phyloP scores from a whole-genome alignment of 2,797 vertebrate genomes.

The Acomys russatus region DNA sequence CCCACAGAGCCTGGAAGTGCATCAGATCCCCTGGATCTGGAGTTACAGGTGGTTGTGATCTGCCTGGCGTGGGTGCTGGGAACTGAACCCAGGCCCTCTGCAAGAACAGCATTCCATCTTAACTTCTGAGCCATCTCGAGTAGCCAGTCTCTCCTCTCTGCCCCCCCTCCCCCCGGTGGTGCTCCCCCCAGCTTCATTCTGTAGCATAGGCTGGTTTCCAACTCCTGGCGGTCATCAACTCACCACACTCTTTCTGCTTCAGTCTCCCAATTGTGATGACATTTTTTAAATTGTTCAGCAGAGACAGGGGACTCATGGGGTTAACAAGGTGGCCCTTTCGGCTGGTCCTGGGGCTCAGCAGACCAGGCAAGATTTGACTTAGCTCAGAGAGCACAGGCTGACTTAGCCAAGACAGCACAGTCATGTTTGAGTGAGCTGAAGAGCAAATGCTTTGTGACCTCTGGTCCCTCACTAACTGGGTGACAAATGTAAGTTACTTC shows the following conservation, averaged over 20 bases:
- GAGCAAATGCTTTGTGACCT: background rate
- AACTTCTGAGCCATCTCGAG: background rate
- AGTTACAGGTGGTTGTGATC: background rate
- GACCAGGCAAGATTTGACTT: too few relatives aligned
- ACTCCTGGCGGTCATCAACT: background rate
- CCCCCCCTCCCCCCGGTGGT: rapidly evolving
- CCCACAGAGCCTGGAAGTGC: background rate
- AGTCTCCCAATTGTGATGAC: background rate
- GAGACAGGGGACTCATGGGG: background rate
- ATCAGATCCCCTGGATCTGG: background rate
- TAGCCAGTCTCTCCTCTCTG: background rate
- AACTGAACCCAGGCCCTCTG: background rate
- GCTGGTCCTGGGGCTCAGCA: background rate
- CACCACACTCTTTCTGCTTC: background rate
- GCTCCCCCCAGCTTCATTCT: background rate
- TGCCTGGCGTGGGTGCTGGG: background rate
- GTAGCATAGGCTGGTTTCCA: background rate
- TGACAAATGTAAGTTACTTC: background rate
- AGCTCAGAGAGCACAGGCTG: too few relatives aligned
- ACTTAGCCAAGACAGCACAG: background rate
- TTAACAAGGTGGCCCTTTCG: background rate
- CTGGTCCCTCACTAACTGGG: background rate
- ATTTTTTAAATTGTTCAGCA: background rate
- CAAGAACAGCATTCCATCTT: too few relatives aligned
- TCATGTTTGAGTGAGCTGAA: background rate